Evolutionary conservation across 2,888 invertebrate species (phyloP), one percentile per base, ranked within the genome.

Genomic region (Epinotia bilunana): DNA sequence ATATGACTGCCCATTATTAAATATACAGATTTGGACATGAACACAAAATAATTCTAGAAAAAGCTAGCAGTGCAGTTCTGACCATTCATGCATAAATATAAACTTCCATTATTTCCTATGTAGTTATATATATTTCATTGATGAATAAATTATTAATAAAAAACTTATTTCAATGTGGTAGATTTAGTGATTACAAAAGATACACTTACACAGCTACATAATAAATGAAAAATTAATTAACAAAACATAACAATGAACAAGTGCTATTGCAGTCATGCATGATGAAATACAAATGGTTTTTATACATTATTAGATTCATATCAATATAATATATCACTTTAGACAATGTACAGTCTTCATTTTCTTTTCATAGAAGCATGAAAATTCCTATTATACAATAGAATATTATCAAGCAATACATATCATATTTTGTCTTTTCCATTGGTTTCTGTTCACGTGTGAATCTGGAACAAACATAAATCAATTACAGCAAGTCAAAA

Each of bases 191-290:
- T 69, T 57, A 73, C 62, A 74, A 71, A 53, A 53, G 60, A 39
- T 49, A 39, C n/a, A 28, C 74, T 64, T 64, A 74, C 39, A 65
- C 49, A 53, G 18, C 39, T 70, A 71, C 33, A 43, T 64, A 61
- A 65, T 65, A 23, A 69, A 46, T 23, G 16, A 70, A 70, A 20
- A 13, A 60, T 16, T 23, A 60, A 64, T 63, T 49, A 53, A 64
- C 74, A 65, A 18, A 73, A 61, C 74, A 65, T 23, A 73, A 61
- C n/a, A 46, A 64, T 64, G 46, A 64, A 46, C 55, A 58, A 53
- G 49, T 60, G 53, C 43, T 53, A 55, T 39, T 57, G 55, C 7
- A 3, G 11, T 33, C 18, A 7, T 9, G 39, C 46, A 1, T 13
- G 5, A 39, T 58, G 23, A 57, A 20, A 46, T 16, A 16, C 20